These are phyloP conservation scores for Monopterus albus DNA, from an alignment of 2,113 vertebrate species.

Conservation along the genomic window DNA sequence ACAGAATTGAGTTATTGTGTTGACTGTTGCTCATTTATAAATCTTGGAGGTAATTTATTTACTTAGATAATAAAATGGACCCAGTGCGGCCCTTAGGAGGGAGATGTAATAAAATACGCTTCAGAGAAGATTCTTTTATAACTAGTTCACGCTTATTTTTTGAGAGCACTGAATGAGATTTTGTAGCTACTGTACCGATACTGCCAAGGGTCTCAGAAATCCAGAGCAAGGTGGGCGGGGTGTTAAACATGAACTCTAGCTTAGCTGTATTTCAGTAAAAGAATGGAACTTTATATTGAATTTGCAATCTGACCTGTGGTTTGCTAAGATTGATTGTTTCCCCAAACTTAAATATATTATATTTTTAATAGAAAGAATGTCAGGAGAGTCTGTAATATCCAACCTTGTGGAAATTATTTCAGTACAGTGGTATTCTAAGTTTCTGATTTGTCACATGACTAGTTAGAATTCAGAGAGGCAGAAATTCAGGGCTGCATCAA, in stretches of 20 bases:
- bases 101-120: conserved; percentile 40
- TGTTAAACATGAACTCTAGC: too few relatives aligned
- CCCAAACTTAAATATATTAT: not conserved
- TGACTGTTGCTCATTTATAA: conserved; percentile 45
- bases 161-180: conserved; percentile 27
- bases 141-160: conserved; percentile 24
- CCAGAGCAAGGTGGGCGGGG: conserved; percentile 9
- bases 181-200: conserved; percentile 17
- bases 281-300: not conserved
- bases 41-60: conserved; percentile 48
- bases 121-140: conserved; percentile 26
- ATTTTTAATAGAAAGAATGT: not conserved
- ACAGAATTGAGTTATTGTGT: conserved; percentile 38
- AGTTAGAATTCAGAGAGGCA: not conserved
- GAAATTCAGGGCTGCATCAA: conserved; percentile 7
- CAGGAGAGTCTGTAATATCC: not conserved
- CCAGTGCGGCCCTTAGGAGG: conserved; percentile 21
- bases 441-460: conserved; percentile 1
- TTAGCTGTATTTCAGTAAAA: not conserved
- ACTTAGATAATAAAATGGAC: conserved; percentile 34
- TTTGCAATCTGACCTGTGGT: not conserved
- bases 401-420: conserved; percentile 5
- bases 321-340: not conserved
- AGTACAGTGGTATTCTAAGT: not conserved
- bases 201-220: conserved; percentile 33